These are phyloP conservation scores for Eristalis pertinax DNA, from an alignment of 2,888 invertebrate species.

Conservation along the genomic window DNA sequence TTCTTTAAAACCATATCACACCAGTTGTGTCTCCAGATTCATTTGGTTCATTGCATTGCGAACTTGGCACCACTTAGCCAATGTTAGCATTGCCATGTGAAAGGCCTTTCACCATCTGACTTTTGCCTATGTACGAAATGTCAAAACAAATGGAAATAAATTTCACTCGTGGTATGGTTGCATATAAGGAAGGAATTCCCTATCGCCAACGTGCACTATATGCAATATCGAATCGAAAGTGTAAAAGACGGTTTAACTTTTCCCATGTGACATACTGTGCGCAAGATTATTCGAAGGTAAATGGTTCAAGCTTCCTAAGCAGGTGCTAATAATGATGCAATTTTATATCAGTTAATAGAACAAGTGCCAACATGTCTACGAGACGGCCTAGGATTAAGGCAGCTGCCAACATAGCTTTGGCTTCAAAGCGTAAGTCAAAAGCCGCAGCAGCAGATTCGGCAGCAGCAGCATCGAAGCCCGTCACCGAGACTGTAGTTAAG, in stretches of 20 bases:
- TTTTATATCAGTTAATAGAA: not conserved
- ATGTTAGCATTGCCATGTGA: conserved; percentile 18
- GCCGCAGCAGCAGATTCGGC: not conserved
- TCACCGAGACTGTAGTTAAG: not conserved
- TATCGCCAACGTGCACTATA: conserved; percentile 15
- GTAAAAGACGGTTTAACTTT: not conserved
- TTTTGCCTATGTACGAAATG: conserved; percentile 51
- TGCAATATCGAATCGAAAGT: conserved; percentile 2
- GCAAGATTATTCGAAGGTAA: not conserved
- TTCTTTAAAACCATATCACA: too few relatives aligned
- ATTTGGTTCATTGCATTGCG: not conserved
- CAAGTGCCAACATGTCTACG: conserved; percentile 83
- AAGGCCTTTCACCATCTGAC: conserved; percentile 1
- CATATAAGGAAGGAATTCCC: conserved; percentile 29
- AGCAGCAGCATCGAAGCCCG: not conserved
- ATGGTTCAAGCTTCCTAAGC: not conserved
- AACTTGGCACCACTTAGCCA: conserved; percentile 21
- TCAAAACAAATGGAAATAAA: conserved; percentile 56
- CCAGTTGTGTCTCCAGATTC: too few relatives aligned
- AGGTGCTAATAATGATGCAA: not conserved
- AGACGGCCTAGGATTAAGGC: conserved; percentile 89
- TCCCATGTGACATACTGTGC: conserved; percentile 22
- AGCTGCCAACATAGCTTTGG: conserved; percentile 84
- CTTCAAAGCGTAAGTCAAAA: conserved; percentile 73
- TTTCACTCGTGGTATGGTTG: conserved; percentile 28